These are phyloP conservation scores for Pelosia muscerda DNA, from an alignment of 2,888 invertebrate species.

Conservation along the genomic window DNA sequence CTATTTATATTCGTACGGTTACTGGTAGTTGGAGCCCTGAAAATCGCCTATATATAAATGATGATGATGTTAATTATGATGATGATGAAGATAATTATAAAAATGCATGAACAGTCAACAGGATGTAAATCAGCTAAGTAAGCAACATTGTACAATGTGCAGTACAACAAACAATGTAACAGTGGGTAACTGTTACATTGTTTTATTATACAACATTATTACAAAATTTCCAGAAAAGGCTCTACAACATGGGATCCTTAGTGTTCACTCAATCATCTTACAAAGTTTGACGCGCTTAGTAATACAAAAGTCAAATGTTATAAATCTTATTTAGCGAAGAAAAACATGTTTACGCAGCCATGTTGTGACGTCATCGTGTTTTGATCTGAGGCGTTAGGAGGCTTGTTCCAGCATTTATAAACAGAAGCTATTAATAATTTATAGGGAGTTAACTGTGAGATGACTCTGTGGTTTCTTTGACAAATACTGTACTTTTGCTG, in stretches of 20 bases:
- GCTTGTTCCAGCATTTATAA: conserved; percentile 23
- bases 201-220: not conserved
- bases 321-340: conserved; percentile 50
- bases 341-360: conserved; percentile 52
- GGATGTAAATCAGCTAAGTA: not conserved
- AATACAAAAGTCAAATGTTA: conserved; percentile 46
- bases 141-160: too few species aligned
- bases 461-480: not conserved
- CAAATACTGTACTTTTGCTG: not conserved
- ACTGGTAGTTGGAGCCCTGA: too few species aligned
- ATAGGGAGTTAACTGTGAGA: conserved; percentile 5
- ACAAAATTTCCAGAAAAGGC: not conserved
- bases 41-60: too few species aligned
- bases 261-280: conserved; percentile 33
- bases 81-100: too few species aligned
- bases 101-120: too few species aligned
- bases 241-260: conserved; percentile 6
- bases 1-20: too few species aligned
- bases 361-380: conserved; percentile 43
- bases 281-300: conserved; percentile 38
- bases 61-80: too few species aligned
- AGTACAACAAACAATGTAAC: too few species aligned
- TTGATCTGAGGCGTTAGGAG: conserved; percentile 28
- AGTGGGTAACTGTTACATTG: too few species aligned
- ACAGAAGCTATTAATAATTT: conserved; percentile 15